Evolutionary conservation across 2,797 vertebrate genomes (phyloP).

Genomic region (Ceyx erithaca): DNA sequence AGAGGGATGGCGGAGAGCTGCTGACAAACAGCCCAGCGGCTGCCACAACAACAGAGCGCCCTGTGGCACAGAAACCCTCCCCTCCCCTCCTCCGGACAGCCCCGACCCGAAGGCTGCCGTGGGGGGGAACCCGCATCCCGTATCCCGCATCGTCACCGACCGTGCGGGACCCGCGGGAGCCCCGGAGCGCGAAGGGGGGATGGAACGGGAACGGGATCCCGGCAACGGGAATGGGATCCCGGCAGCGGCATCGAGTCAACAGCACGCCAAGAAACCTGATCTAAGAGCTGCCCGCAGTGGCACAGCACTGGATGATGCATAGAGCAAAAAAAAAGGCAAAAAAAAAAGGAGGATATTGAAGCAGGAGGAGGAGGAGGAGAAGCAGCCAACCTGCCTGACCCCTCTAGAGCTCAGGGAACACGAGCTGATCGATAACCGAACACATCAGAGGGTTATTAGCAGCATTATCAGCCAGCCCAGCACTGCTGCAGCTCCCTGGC

Average conservation of each 20-base stretch:
- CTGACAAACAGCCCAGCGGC: slow-evolving; percentile 89
- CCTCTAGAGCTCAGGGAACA: no score
- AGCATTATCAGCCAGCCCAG: rapidly evolving
- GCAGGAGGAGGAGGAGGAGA: not conserved
- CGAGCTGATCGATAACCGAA: not conserved
- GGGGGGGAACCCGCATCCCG: no score
- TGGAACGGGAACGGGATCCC: no score
- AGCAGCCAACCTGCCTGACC: not conserved
- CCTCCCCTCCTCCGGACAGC: no score
- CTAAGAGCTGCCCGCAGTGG: slow-evolving; percentile 38
- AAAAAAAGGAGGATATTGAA: not conserved
- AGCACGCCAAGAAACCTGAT: slow-evolving; percentile 41
- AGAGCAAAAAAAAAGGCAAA: not conserved
- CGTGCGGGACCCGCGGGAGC: no score
- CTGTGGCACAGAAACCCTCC: slow-evolving; percentile 78
- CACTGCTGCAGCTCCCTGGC: rapidly evolving
- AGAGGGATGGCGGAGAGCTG: slow-evolving; percentile 75
- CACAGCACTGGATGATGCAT: not conserved
- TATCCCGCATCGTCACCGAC: no score
- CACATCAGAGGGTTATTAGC: not conserved
- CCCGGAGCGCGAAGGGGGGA: no score
- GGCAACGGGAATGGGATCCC: slow-evolving; percentile 67
- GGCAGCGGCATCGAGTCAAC: slow-evolving; percentile 66
- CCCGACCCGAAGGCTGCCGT: no score
- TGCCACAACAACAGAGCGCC: slow-evolving; percentile 89